Base-by-base conservation (phyloP, 2,797 vertebrate species). In the Petrocephalus schoutedeni region DNA sequence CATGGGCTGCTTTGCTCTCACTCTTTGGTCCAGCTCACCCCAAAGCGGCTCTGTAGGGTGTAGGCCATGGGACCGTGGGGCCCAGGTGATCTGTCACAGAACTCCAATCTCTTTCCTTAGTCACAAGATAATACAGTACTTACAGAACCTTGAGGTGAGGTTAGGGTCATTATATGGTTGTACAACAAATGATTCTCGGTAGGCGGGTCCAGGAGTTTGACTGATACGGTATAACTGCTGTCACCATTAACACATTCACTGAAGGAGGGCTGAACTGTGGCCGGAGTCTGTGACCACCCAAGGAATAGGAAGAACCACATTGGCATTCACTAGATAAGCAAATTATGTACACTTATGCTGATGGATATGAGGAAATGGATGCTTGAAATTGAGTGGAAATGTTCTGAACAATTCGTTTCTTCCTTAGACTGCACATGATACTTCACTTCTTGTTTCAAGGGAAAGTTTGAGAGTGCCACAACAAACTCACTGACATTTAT, bases 401-500 rank as follows among this genome's bases (percentile, higher is more conserved):
- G 10, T 54, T 53, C 21, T 28, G 19, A 45, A 23, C n/a, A 51
- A 12, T 10, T 2, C 23, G 28, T 53, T 51, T 84, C 9, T 51
- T 3, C 51, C 45, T n/a, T 53, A 80, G 41, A 1, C 74, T 49
- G 7, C 36, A n/a, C 16, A 19, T 45, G 36, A 77, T 41, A 16
- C 71, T 84, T 84, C n/a, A 19, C 82, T 58, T 89, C 23, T 61
- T 56, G 9, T 87, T 88, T 12, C 64, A 89, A 87, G 91, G 90
- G 12, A 5, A 88, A 88, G 49, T 74, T 56, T 16, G 87, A 93
- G 53, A 89, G 87, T 36, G 89, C 87, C 32, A 89, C 87, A 1
- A 89, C 90, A 85, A 87, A 88, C 23, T 89, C 84, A 3, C 89
- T 23, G 12, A 61, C 58, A 5, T 91, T 92, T 56, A 45, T 88